These are phyloP conservation scores for Lateolabrax maculatus DNA, from an alignment of 2,797 vertebrate species.

Conservation along the genomic window DNA sequence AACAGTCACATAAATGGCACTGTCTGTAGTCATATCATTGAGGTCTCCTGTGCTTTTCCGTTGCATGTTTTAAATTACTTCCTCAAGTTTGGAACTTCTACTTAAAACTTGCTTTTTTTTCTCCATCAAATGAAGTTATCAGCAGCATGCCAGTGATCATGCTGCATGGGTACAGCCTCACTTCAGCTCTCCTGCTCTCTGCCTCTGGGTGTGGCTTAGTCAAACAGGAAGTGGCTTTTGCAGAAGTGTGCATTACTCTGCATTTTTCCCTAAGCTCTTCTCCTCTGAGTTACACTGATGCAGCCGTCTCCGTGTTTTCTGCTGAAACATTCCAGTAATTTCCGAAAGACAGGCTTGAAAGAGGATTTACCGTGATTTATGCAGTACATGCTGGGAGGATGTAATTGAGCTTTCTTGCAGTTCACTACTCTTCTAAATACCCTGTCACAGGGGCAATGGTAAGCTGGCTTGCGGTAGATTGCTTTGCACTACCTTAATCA, in stretches of 20 bases:
- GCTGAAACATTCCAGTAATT: conserved; percentile 76
- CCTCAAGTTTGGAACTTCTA: conserved; percentile 13
- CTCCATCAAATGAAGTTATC: conserved; percentile 30
- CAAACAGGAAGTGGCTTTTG: conserved; percentile 65
- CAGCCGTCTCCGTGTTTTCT: conserved; percentile 61
- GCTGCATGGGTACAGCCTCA: conserved; percentile 29
- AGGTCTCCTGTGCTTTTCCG: conserved; percentile 16
- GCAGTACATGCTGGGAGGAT: conserved; percentile 79
- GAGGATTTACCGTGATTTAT: conserved; percentile 82
- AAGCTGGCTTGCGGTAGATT: conserved; percentile 79
- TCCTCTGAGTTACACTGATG: conserved; percentile 53
- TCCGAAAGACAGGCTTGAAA: conserved; percentile 78
- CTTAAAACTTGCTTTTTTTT: conserved; percentile 20
- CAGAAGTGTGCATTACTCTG: conserved; percentile 59
- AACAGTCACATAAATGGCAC: conserved; percentile 7
- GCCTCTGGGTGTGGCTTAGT: conserved; percentile 48
- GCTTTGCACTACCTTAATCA: conserved; percentile 78
- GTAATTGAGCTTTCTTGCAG: conserved; percentile 85
- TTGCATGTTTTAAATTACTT: conserved; percentile 21
- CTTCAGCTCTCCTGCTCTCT: conserved; percentile 25
- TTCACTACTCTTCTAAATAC: conserved; percentile 83
- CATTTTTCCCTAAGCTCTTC: conserved; percentile 58
- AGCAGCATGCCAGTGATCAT: conserved; percentile 29
- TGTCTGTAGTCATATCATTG: conserved; percentile 9
- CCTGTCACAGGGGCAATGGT: conserved; percentile 82